Base-by-base conservation (phyloP, 1,140 invertebrate genomes). In the Venturia canescens region DNA sequence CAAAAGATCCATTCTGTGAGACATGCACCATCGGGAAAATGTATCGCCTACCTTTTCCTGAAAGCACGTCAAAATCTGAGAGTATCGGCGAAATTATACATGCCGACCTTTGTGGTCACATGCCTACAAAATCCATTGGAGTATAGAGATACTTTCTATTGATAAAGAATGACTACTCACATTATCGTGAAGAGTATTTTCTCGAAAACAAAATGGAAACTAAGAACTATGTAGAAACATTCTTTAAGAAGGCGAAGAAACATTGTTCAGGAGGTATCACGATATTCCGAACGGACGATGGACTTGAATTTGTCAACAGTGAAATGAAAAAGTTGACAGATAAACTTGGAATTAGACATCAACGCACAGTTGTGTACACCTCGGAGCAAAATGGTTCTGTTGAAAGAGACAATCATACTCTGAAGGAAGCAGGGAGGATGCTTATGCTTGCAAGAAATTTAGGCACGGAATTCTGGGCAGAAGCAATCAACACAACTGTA, bases 371-470 rank as follows among this genome's bases (percentile, higher is more conserved):
- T 21, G 80, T 81, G 7, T 89, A 91, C 71, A 89, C 87, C 2
- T 87, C 89, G 11, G 84, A 91, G 81, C 88, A 90, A 86, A 91
- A 91, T 78, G 89, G 89, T 0, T 78, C 85, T 6, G 83, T 85
- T 21, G 91, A 93, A 78, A 81, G 89, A 70, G 86, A 88, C 23
- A 90, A 91, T 83, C 80, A 90, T 26, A 90, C 88, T 0, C 76
- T 92, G 13, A 80, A 88, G 1, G 89, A 92, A 80, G 85, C 75
- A 71, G 90, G 89, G 6, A 67, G 88, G 29, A 79, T 84, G 31
- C 88, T 92, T 88, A 31, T 92, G 9, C 38, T 82, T 31, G 81
- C 83, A 79, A 85, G 29, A 76, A 88, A 23, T 66, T 93, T 31
- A 83, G 84, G 31, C n/a, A 79, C 87, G 50, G 60, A 81, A 3